Evolutionary conservation across 2,888 invertebrate species (phyloP), one percentile per base, ranked within the genome.

Genomic region (Oxytorus armatus): DNA sequence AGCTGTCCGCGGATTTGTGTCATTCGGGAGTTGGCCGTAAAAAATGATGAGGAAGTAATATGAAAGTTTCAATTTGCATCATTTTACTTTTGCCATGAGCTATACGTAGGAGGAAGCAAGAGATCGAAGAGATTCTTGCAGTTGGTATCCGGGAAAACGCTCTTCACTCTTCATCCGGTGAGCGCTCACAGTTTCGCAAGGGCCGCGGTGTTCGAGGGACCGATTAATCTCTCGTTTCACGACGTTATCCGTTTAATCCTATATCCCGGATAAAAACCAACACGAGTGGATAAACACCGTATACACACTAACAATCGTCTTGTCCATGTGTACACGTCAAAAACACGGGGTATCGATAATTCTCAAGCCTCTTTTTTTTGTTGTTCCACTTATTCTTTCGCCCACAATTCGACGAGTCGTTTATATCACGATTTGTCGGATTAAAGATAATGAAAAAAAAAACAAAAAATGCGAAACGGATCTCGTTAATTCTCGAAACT

Each of bases 221-320:
- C 55, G 47, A 57, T 74, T 74, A 74, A 74, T 74, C 55, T 57
- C n/a, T 21, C 29, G 49, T 75, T 59, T 57, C 75, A 29, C 39
- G 68, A 61, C 61, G 59, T 76, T 76, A 69, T 61, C 61, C 53
- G 51, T 76, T 61, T 68, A 76, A 76, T 69, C 76, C 68, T 53
- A 36, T n/a, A n/a, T 33, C 18, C 33, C 23, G 10, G n/a, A n/a
- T n/a, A 21, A 53, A 53, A 25, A 57, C 33, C 14, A n/a, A 23
- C n/a, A 39, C 8, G 39, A 39, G 33, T 14, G 3, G 0, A 14
- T n/a, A 55, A n/a, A 33, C n/a, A 33, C 55, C 10, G 7, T 14
- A 16, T 23, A 33, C 10, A 16, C 29, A 33, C 55, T 33, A 5
- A 55, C 14, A 55, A 29, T 29, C 33, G 23, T 51, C 51, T 29